Evolutionary conservation across 2,113 vertebrate genomes (phyloP).

Genomic region (Motacilla alba): DNA sequence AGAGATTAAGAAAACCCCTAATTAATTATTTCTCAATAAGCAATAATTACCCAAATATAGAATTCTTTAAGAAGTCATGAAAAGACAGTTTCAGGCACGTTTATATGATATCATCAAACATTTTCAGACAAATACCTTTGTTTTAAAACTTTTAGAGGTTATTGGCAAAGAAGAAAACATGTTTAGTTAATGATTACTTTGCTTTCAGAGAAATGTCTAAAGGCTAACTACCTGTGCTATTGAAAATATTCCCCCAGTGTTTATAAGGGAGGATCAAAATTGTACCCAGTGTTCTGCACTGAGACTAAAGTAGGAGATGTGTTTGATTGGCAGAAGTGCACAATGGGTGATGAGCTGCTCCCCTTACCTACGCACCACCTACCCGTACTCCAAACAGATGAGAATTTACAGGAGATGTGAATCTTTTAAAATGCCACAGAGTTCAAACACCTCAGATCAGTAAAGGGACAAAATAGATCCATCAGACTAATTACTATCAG

Average conservation of each 20-base stretch:
- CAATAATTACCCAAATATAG: background rate
- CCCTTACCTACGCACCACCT: background rate
- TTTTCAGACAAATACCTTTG: background rate
- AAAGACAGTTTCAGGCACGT: background rate
- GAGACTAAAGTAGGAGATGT: background rate
- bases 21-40: background rate
- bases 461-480: background rate
- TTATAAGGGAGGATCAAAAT: background rate
- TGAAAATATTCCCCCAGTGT: background rate
- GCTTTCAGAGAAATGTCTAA: background rate
- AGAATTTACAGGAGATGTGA: background rate
- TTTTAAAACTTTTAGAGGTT: background rate
- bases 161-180: background rate
- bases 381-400: rapidly evolving
- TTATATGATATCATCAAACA: background rate
- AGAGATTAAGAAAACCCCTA: background rate
- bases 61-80: background rate
- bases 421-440: background rate
- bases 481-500: background rate
- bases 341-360: background rate
- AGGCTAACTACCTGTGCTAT: background rate
- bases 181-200: background rate
- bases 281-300: background rate
- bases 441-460: background rate
- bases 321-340: background rate